Evolutionary conservation across 2,113 vertebrate species (phyloP).

Genomic region (Arenaria interpres): DNA sequence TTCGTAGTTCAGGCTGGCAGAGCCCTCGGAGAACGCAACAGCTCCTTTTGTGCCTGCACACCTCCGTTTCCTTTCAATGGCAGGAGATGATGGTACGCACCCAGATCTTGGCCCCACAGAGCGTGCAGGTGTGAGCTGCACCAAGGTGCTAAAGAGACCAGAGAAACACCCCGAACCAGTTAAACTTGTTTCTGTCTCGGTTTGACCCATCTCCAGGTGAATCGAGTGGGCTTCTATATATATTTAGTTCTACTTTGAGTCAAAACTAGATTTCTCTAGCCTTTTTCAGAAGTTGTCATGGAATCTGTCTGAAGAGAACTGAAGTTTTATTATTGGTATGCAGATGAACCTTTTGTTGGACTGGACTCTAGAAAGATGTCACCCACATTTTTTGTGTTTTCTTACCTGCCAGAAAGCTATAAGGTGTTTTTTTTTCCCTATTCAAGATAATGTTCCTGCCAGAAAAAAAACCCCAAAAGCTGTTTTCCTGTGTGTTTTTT

Average conservation of each 20-base stretch:
- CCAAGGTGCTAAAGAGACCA: rapidly evolving
- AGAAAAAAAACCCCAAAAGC: background rate
- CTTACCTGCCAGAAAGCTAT: background rate
- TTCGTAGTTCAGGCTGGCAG: background rate
- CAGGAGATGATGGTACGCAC: background rate
- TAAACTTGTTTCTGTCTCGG: background rate
- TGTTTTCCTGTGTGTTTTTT: background rate
- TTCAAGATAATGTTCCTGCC: background rate
- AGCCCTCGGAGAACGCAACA: rapidly evolving
- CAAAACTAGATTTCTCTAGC: background rate
- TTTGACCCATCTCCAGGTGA: background rate
- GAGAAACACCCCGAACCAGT: background rate
- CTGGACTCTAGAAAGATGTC: background rate
- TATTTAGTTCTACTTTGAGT: background rate
- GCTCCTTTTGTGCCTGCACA: background rate
- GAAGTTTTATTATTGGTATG: background rate
- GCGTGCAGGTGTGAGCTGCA: background rate
- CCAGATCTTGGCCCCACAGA: background rate
- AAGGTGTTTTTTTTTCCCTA: background rate
- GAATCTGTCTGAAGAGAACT: background rate
- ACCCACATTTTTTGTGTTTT: rapidly evolving
- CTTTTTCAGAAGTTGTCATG: background rate
- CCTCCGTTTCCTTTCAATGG: background rate
- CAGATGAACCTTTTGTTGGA: background rate
- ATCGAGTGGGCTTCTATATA: background rate